A percentile compares a stretch with the other conserved stretches of the same genome.
Evolutionary conservation across 2,888 invertebrate species (phyloP).

Genomic region (Lumbricus terrestris): DNA sequence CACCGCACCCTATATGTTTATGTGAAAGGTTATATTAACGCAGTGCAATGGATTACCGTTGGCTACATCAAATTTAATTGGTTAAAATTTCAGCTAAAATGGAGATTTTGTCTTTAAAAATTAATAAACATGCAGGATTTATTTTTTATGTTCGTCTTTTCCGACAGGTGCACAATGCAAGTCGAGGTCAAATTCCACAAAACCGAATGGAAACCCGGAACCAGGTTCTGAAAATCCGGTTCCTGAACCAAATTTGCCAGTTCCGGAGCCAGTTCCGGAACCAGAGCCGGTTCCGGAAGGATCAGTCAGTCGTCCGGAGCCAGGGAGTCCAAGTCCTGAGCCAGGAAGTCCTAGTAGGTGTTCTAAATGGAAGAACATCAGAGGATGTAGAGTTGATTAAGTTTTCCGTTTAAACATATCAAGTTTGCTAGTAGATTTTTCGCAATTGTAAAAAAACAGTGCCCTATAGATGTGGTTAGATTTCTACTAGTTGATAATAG

Average conservation of each 20-base stretch:
- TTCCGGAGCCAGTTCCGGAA: neutral
- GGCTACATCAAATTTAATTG: neutral
- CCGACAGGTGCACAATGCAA: neutral
- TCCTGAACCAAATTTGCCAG: constrained; percentile 3
- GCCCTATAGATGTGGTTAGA: too few relatives aligned
- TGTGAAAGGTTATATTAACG: too few relatives aligned
- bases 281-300: neutral
- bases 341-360: neutral
- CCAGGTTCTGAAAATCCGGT: neutral
- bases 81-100: neutral
- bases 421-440: neutral
- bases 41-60: too few relatives aligned
- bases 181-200: neutral
- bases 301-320: neutral
- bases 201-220: neutral
- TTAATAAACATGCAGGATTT: neutral
- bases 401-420: neutral
- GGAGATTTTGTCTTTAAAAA: neutral
- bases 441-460: too few relatives aligned
- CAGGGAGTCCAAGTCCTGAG: neutral
- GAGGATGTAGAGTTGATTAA: neutral
- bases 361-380: neutral
- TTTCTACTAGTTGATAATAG: constrained; percentile 28
- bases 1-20: too few relatives aligned
- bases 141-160: neutral